Evolutionary conservation across 2,113 vertebrate species (phyloP), one percentile per base, ranked within the genome.

Genomic region (Dryoscopus gambensis): DNA sequence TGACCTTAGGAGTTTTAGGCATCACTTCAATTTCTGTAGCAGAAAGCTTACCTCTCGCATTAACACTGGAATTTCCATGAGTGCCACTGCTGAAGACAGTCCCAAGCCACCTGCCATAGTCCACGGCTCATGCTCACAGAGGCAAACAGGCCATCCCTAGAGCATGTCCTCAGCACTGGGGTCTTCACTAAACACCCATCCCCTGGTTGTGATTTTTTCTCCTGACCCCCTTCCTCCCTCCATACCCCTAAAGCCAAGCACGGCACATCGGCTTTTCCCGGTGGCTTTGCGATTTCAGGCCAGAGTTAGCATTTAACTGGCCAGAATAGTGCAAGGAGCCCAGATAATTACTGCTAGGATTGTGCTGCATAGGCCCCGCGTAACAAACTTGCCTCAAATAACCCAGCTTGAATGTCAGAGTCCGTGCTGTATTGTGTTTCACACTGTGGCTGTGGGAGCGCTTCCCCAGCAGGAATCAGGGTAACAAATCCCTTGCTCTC

Each of bases 331-430:
- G 86, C 59, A 62, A 95, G 85, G 53, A 95, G 91, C 62, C 89
- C 6, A 1, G 76, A 42, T 95, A 95, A 93, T 92, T 85, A 69
- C 90, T 84, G 78, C 85, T 84, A 88, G 94, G 92, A 87, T 76
- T 74, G 88, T 73, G 81, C 87, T 86, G 93, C 35, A 9, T 50
- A 92, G 89, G 87, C 56, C 87, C 81, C 7, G 10, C 55, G 84
- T 55, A 95, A 85, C 47, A 20, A 95, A 92, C 76, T 95, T 39
- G 69, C 96, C 93, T 94, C 95, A 96, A 94, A 96, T 97, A 97
- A 97, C 95, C 96, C 93, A 92, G 96, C 80, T 94, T 93, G 95
- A 94, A 94, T 96, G 93, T 94, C 87, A 91, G 81, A 94, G 88
- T 95, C 94, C 75, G 59, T 70, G 71, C 91, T 88, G 82, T 93